Conservation (phyloP, 2,113 vertebrate species). For the Erythrocercus mccallii region DNA sequence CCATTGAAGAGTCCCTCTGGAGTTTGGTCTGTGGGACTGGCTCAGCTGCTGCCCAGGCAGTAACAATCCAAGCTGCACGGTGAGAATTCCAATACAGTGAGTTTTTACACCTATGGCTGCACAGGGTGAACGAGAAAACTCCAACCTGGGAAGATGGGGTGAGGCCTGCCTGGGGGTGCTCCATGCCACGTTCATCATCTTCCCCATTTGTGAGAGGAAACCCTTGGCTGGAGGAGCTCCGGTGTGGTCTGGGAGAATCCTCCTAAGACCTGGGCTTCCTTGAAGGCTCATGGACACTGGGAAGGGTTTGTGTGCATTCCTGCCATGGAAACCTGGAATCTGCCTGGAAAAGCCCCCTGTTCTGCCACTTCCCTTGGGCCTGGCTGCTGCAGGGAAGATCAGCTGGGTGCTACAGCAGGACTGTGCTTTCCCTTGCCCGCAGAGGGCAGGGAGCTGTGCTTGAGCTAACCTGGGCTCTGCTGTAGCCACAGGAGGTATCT, state of each 20-base stretch:
- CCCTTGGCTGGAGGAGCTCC: neutral
- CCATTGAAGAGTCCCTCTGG: neutral
- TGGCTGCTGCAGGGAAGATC: neutral
- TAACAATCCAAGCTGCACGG: neutral
- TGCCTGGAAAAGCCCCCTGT: neutral
- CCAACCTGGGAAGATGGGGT: neutral
- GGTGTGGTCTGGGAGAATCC: neutral
- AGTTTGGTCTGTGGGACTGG: neutral
- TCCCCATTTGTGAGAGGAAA: neutral
- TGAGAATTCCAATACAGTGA: neutral
- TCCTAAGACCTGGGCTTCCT: neutral
- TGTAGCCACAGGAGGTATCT: neutral
- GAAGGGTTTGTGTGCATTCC: neutral
- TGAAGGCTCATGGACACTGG: accelerated
- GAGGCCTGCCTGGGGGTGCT: neutral
- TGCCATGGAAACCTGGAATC: neutral
- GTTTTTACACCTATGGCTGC: neutral
- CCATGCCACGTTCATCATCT: neutral
- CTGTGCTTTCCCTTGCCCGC: neutral
- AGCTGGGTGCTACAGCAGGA: neutral
- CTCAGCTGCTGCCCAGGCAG: neutral
- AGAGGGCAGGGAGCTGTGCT: neutral
- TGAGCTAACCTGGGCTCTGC: neutral
- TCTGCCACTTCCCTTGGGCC: neutral
- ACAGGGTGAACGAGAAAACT: neutral